A percentile compares a stretch with the other conserved stretches of the same genome.
phyloP scores from a whole-genome alignment of 1,140 invertebrate species.

The Mizuhopecten yessoensis region DNA sequence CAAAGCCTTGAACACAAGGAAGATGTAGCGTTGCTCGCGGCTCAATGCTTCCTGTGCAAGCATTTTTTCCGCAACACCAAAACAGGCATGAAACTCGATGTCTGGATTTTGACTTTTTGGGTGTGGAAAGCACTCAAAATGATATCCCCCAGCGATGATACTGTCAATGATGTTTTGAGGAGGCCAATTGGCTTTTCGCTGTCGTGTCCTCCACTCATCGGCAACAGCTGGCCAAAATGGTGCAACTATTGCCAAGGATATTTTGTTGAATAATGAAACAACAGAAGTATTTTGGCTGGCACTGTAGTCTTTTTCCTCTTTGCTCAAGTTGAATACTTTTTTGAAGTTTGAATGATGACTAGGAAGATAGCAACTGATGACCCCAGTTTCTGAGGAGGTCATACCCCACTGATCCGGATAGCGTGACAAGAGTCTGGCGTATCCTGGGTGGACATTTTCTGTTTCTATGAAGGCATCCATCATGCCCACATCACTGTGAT shows the following conservation, averaged over 20 bases:
- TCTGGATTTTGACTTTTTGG: slow-evolving; percentile 52
- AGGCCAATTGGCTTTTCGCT: slow-evolving; percentile 52
- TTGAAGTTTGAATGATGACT: slow-evolving; percentile 44
- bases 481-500: slow-evolving; percentile 17
- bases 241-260: slow-evolving; percentile 20
- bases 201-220: slow-evolving; percentile 49
- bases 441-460: slow-evolving; percentile 49
- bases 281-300: slow-evolving; percentile 47
- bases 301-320: slow-evolving; percentile 44
- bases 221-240: slow-evolving; percentile 57
- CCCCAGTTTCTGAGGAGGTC: neutral
- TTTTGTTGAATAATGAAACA: slow-evolving; percentile 42
- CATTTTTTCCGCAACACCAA: slow-evolving; percentile 53
- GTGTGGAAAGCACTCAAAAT: slow-evolving; percentile 52
- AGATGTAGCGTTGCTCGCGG: slow-evolving; percentile 56
- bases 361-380: slow-evolving; percentile 33
- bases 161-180: slow-evolving; percentile 45
- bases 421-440: slow-evolving; percentile 27
- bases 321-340: neutral
- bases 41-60: slow-evolving; percentile 53
- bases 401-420: slow-evolving; percentile 43
- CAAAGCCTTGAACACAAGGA: slow-evolving; percentile 55
- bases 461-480: slow-evolving; percentile 44
- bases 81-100: slow-evolving; percentile 53
- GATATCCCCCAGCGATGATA: slow-evolving; percentile 54